phyloP scores from a whole-genome alignment of 1,140 invertebrate genomes.

The Drosophila murphyi region DNA sequence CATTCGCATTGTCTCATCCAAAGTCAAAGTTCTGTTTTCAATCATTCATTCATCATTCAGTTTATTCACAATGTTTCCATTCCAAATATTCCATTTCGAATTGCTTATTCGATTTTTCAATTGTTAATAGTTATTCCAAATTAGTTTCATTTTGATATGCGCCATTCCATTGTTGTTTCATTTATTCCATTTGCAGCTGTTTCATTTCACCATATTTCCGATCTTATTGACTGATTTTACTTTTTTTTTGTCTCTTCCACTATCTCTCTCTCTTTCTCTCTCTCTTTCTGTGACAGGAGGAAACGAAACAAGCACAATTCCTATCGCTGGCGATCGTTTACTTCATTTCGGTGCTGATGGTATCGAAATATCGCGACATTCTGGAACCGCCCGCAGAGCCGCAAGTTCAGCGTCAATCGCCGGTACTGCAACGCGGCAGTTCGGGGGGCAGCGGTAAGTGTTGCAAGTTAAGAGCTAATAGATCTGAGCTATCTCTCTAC shows the following conservation, averaged over 20 bases:
- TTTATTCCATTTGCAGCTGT: background rate
- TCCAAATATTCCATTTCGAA: background rate
- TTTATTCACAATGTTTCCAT: background rate
- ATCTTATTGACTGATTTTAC: background rate
- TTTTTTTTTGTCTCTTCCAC: background rate
- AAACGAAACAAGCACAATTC: constrained; percentile 99
- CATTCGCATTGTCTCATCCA: background rate
- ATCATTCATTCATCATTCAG: background rate
- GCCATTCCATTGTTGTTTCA: background rate
- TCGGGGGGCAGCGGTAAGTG: constrained; percentile 78
- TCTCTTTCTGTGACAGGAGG: constrained; percentile 90
- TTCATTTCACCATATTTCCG: background rate
- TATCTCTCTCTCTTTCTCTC: background rate
- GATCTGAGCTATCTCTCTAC: background rate
- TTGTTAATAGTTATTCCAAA: background rate
- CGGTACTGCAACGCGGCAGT: constrained; percentile 76
- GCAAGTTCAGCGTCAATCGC: constrained; percentile 80
- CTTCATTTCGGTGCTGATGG: constrained; percentile 99
- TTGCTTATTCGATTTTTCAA: too few species aligned
- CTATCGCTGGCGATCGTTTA: constrained; percentile 99
- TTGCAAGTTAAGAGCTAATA: background rate
- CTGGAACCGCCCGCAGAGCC: constrained; percentile 92
- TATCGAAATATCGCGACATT: constrained; percentile 99
- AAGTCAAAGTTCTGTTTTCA: background rate
- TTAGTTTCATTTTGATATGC: background rate